A percentile compares a stretch with the other conserved stretches of the same genome.
These are phyloP conservation scores for Fregetta grallaria DNA, from an alignment of 2,113 vertebrate species.

Conservation along the genomic window DNA sequence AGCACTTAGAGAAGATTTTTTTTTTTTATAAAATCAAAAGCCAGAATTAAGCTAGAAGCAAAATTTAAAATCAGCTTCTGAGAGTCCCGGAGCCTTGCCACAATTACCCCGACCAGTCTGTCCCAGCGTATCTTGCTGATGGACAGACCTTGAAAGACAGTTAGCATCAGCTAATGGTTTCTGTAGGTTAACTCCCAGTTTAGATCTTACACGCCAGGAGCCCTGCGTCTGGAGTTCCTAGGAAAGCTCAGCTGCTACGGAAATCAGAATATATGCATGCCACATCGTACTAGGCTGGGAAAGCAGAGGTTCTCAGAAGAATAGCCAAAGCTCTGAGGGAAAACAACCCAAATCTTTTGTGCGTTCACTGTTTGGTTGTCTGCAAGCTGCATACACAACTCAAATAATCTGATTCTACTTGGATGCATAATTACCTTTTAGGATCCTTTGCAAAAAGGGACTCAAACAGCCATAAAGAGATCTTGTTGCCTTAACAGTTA, in stretches of 20 bases:
- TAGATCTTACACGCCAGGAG: rapidly evolving
- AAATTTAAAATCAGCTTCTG: not conserved
- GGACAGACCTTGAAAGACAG: not conserved
- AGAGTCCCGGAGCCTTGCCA: not conserved
- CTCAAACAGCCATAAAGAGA: not conserved
- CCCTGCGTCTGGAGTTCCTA: not conserved
- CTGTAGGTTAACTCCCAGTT: not conserved
- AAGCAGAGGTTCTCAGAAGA: not conserved
- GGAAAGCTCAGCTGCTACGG: not conserved
- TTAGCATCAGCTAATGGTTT: not conserved
- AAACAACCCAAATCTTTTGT: not conserved
- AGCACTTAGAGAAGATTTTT: too few species aligned
- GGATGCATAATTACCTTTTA: not conserved
- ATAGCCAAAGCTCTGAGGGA: not conserved
- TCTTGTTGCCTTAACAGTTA: not conserved
- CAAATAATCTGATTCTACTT: rapidly evolving
- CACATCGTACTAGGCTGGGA: not conserved
- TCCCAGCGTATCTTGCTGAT: not conserved
- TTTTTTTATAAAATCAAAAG: not conserved
- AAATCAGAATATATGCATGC: not conserved
- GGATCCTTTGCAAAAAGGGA: not conserved
- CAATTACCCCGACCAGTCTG: not conserved
- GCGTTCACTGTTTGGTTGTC: not conserved
- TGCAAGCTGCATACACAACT: not conserved
- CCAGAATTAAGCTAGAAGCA: not conserved